These are phyloP conservation scores for Scaptomyza caliginosa DNA, from an alignment of 2,888 invertebrate genomes.

Conservation along the genomic window DNA sequence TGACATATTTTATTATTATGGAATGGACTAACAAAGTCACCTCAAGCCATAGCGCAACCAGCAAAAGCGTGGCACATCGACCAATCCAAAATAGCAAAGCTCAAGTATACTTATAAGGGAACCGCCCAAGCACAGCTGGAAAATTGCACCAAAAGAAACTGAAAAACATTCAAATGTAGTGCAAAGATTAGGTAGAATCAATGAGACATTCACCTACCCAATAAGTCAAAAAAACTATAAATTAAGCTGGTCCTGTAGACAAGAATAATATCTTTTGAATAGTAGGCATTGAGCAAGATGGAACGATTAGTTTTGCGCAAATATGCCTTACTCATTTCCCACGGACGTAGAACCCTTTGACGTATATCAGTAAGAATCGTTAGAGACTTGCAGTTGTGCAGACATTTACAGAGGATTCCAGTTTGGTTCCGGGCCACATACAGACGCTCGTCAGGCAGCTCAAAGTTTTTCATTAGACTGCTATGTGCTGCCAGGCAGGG, in stretches of 20 bases:
- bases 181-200: not conserved
- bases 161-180: constrained; percentile 3
- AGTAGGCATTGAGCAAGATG: constrained; percentile 82
- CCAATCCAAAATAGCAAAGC: constrained; percentile 81
- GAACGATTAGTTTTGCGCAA: constrained; percentile 26
- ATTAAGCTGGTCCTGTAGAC: constrained; percentile 83
- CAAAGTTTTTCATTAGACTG: constrained; percentile 55
- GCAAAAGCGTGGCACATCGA: constrained; percentile 71
- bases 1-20: constrained; percentile 25
- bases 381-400: constrained; percentile 79
- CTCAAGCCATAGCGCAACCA: constrained; percentile 8
- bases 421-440: constrained; percentile 54
- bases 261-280: constrained; percentile 77
- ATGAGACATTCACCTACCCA: constrained; percentile 77
- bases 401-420: constrained; percentile 79
- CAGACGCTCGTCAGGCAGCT: constrained; percentile 62
- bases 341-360: constrained; percentile 41
- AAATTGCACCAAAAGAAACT: constrained; percentile 85
- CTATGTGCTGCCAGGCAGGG: constrained; percentile 77
- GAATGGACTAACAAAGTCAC: constrained; percentile 13
- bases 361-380: constrained; percentile 64
- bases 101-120: constrained; percentile 84
- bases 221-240: constrained; percentile 83
- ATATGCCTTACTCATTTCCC: not conserved
- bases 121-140: constrained; percentile 85